Base-by-base conservation (phyloP, 2,888 invertebrate genomes). In the Hipparchia semele region DNA sequence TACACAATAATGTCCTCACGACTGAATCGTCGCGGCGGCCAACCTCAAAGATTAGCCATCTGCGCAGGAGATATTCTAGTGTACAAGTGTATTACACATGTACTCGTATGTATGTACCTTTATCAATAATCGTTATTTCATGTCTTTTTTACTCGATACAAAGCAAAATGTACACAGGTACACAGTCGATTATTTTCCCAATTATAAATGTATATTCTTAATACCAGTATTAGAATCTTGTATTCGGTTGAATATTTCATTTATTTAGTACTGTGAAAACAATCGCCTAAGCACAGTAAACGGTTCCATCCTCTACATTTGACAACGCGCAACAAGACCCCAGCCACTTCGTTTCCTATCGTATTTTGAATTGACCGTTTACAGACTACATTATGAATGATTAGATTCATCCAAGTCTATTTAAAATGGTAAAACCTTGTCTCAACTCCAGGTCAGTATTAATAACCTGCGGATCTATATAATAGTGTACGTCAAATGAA, bases 81-180 rank as follows among this genome's bases (percentile, higher is more conserved):
- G 23, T 23, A 23, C 23, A 23, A 23, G 23, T 23, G 23, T 23
- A 23, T 0, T 1, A 23, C 23, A 23, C 23, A 23, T 23, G 23
- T 23, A 23, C 23, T 23, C 23, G 23, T 39, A 39, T 39, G 39
- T 39, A 39, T 0, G 2, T 83, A 85, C 81, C 87, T 88, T 90
- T 88, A 83, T 87, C 49, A 61, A 83, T 83, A 73, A 72, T 82
- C 77, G 84, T 81, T 84, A 84, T 81, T 74, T 78, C 75, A 82
- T 10, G 39, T 85, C 80, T 86, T 80, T 79, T 4, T 68, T 33
- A 61, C 33, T 23, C 12, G 5, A 68, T 33, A 61, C 45, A 45
- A 51, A 54, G 23, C 51, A 9, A 84, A 84, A 85, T 84, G 80
- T 49, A 39, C 2, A 39, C 5, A 39, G 39, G 39, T 39, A 5